Conservation (phyloP, 2,888 invertebrate species). For the Anagyrus pseudococci region DNA sequence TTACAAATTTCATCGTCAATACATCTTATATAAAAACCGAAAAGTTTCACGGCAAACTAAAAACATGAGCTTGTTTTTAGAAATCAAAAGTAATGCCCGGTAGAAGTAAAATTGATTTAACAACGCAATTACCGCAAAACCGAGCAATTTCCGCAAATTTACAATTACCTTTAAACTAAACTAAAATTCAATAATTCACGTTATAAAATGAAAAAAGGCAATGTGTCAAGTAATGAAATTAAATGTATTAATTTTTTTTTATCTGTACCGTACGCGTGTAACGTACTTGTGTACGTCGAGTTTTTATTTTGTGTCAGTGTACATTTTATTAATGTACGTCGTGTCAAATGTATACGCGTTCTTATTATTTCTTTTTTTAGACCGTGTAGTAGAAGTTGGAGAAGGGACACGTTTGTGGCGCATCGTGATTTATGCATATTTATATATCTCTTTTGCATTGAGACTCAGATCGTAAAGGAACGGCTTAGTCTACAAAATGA, state of each 20-base stretch:
- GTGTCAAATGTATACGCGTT: constrained; percentile 7
- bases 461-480: constrained; percentile 41
- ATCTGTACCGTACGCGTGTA: background rate
- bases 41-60: background rate
- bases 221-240: constrained; percentile 7
- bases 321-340: background rate
- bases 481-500: constrained; percentile 76
- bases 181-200: background rate
- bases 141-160: background rate
- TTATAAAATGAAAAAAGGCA: no score
- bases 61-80: constrained; percentile 11
- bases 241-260: background rate
- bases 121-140: background rate
- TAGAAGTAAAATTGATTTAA: no score
- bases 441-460: constrained; percentile 41
- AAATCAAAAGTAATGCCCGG: constrained; percentile 11
- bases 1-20: constrained; percentile 23
- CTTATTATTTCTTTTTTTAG: background rate
- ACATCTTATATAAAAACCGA: constrained; percentile 15
- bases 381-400: constrained; percentile 17
- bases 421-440: constrained; percentile 22
- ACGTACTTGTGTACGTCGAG: constrained; percentile 13
- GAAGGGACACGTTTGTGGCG: constrained; percentile 3
- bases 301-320: constrained; percentile 8
- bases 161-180: background rate